Conservation (phyloP, 2,113 vertebrate genomes). For the Mugil cephalus region DNA sequence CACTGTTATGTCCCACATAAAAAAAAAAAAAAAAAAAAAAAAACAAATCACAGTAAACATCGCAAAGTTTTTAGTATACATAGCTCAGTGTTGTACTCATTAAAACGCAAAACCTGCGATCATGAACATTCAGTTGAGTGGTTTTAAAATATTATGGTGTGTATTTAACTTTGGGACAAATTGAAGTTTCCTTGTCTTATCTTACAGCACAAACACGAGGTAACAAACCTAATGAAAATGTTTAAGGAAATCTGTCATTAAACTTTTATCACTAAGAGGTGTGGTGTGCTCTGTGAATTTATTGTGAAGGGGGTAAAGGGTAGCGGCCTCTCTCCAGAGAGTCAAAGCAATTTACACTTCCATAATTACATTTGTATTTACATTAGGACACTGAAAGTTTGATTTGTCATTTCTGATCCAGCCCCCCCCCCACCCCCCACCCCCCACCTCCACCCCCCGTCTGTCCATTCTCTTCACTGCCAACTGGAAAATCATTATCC, state of each 20-base stretch:
- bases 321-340: constrained; percentile 53
- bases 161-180: neutral
- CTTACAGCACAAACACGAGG: constrained; percentile 9
- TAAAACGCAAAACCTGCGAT: too few relatives aligned
- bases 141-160: neutral
- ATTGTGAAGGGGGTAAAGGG: constrained; percentile 41
- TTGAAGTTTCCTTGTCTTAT: neutral
- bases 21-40: too few relatives aligned
- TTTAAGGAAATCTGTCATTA: neutral
- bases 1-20: too few relatives aligned
- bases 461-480: constrained; percentile 58
- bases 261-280: constrained; percentile 1
- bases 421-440: too few relatives aligned
- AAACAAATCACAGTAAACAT: too few relatives aligned
- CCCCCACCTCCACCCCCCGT: too few relatives aligned
- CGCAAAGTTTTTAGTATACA: too few relatives aligned
- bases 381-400: constrained; percentile 68
- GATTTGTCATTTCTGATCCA: constrained; percentile 71
- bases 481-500: constrained; percentile 76
- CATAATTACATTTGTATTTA: constrained; percentile 81
- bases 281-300: constrained; percentile 29
- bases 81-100: too few relatives aligned
- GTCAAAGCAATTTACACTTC: constrained; percentile 77
- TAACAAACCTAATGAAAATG: constrained; percentile 2
- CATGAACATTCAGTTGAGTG: too few relatives aligned